Evolutionary conservation across 2,888 invertebrate species (phyloP).

Genomic region (Euphydryas editha): DNA sequence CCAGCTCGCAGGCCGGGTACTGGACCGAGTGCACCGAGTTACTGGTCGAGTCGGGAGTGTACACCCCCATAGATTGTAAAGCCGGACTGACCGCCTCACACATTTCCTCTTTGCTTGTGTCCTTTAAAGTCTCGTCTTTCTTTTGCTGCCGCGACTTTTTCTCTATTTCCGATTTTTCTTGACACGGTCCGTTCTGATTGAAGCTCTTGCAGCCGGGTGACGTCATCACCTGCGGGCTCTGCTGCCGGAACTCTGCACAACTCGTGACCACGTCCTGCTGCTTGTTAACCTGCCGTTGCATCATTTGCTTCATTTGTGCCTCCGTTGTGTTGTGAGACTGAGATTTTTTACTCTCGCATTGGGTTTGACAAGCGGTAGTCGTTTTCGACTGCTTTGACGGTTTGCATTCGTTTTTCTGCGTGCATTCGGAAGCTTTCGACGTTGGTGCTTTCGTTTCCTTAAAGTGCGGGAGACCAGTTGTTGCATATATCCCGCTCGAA

Average conservation of each 20-base stretch:
- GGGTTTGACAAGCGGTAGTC: constrained; percentile 75
- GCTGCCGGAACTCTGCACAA: constrained; percentile 72
- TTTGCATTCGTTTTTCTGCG: constrained; percentile 74
- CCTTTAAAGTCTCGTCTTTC: constrained; percentile 74
- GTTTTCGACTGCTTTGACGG: constrained; percentile 75
- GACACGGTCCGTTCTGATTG: constrained; percentile 71
- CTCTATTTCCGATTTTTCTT: constrained; percentile 73
- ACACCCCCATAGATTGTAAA: constrained; percentile 92
- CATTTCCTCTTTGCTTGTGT: constrained; percentile 70
- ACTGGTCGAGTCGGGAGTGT: constrained; percentile 92
- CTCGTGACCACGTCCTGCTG: constrained; percentile 67
- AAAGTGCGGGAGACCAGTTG: constrained; percentile 71
- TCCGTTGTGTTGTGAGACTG: constrained; percentile 55
- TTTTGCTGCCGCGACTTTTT: constrained; percentile 73
- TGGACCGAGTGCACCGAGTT: constrained; percentile 92
- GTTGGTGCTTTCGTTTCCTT: constrained; percentile 72
- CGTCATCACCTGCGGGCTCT: constrained; percentile 67
- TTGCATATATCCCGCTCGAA: constrained; percentile 70
- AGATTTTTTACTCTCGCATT: constrained; percentile 72
- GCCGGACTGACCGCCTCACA: constrained; percentile 82
- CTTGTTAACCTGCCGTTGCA: constrained; percentile 70
- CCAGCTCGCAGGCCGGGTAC: constrained; percentile 91
- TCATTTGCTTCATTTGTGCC: constrained; percentile 74
- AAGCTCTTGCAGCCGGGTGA: constrained; percentile 71
- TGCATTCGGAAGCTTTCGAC: constrained; percentile 68